A percentile compares a stretch with the other conserved stretches of the same genome.
phyloP scores from a whole-genome alignment of 2,888 invertebrate genomes.

The Rutpela maculata region DNA sequence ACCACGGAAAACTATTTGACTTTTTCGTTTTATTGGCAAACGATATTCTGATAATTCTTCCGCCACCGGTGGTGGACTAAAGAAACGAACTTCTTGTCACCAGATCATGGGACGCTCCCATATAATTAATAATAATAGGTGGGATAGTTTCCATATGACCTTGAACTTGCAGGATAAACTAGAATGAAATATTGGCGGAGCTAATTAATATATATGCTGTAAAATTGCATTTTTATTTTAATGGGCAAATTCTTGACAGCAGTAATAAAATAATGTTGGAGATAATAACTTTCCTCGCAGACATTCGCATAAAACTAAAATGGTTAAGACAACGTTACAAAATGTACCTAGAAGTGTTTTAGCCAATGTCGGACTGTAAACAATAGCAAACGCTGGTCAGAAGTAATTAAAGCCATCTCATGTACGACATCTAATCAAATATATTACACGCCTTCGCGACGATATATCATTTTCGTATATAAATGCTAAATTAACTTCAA shows the following conservation, averaged over 20 bases:
- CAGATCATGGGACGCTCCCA: background rate
- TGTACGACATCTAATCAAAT: constrained; percentile 56
- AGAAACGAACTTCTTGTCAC: too few species aligned
- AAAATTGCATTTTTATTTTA: constrained; percentile 4
- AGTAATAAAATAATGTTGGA: background rate
- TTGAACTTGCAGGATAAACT: background rate
- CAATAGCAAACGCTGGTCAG: constrained; percentile 47
- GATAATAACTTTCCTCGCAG: background rate
- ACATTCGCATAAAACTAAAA: constrained; percentile 7
- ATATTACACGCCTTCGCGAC: constrained; percentile 62
- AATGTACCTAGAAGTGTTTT: constrained; percentile 19
- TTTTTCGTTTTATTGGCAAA: too few species aligned
- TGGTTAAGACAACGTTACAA: constrained; percentile 8
- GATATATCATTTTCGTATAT: constrained; percentile 61
- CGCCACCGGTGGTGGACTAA: too few species aligned
- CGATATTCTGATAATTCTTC: too few species aligned
- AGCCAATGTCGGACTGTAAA: constrained; percentile 15
- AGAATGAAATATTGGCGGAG: background rate
- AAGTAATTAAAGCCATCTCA: constrained; percentile 54
- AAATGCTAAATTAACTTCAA: constrained; percentile 64
- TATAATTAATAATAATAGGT: background rate
- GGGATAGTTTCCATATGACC: constrained; percentile 2
- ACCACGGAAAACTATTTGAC: too few species aligned
- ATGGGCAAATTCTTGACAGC: background rate
- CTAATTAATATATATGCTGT: constrained; percentile 2